Conservation (phyloP, 2,797 vertebrate genomes). For the Muscicapa comitata region DNA sequence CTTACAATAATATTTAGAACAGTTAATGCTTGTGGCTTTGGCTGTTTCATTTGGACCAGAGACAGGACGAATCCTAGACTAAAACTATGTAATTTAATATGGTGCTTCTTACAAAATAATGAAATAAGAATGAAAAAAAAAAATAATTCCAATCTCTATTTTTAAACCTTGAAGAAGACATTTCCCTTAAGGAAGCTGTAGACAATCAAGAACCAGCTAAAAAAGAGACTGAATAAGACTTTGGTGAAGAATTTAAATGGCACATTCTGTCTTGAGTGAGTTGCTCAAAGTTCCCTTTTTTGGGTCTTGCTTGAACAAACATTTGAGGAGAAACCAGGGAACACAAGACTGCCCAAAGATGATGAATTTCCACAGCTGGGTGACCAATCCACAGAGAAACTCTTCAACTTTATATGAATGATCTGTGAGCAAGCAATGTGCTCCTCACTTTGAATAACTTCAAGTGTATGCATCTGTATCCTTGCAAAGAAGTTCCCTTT, state of each 20-base stretch:
- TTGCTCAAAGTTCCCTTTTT: background rate
- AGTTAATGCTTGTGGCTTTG: background rate
- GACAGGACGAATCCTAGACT: background rate
- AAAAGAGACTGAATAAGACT: background rate
- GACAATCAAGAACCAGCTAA: background rate
- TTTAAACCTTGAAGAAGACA: background rate
- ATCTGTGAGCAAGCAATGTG: background rate
- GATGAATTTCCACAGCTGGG: background rate
- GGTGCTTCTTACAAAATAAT: background rate
- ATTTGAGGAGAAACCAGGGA: background rate
- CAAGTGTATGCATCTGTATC: background rate
- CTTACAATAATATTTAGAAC: background rate
- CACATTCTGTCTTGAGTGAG: background rate
- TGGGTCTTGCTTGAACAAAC: background rate
- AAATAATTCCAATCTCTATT: background rate
- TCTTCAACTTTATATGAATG: background rate
- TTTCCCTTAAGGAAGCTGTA: background rate
- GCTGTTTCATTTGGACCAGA: background rate
- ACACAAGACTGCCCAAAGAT: rapidly evolving
- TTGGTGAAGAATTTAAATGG: background rate
- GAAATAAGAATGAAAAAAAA: background rate
- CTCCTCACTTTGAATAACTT: background rate
- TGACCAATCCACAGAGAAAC: background rate
- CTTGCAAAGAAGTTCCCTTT: background rate
- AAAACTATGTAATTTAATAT: background rate